Base-by-base conservation (phyloP, 2,113 vertebrate species). In the Cololabis saira region DNA sequence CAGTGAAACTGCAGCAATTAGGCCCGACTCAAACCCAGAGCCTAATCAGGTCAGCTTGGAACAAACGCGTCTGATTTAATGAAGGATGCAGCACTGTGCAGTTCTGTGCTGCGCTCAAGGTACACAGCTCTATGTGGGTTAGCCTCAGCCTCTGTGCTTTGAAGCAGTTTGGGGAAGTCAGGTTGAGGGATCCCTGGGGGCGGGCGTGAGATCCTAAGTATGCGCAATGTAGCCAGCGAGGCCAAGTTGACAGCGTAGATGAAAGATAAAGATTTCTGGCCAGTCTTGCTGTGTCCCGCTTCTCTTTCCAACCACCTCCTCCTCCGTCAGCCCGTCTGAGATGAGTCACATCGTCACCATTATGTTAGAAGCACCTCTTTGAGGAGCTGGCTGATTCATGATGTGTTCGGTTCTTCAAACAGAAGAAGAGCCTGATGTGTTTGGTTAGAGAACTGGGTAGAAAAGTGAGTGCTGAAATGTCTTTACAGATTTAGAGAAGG, bases 131-230 rank as follows among this genome's bases (percentile, higher is more conserved):
- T 88, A 87, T 88, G 80, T 90, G 84, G 81, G 86, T 89, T 87
- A 84, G 74, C 71, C 68, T 73, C 70, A 82, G 72, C 76, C 72
- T 72, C 79, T 65, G 61, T 43, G 76, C 80, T 84, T 87, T 85
- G 78, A 86, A 82, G 82, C 89, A 86, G 80, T 83, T 85, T 78
- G 81, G 69, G 76, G 77, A 79, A 88, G 83, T 90, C 75, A 82
- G 82, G 83, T 72, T 80, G 79, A 80, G 73, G 75, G 49, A 73
- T 83, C 85, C 82, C 72, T 11, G 16, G 42, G 45, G 37, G 54
- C 14, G 37, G 87, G 47, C 60, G 63, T 45, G 58, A 75, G 59
- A 76, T 71, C 67, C 71, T 64, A 73, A 74, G 72, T 68, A 82
- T 77, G 75, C 69, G 62, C 75, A 57, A 67, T 13, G 17, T 52